Percentiles rank a stretch among this genome's conserved stretches.
Conservation (phyloP, 1,140 invertebrate genomes). For the Drosophila gunungcola region DNA sequence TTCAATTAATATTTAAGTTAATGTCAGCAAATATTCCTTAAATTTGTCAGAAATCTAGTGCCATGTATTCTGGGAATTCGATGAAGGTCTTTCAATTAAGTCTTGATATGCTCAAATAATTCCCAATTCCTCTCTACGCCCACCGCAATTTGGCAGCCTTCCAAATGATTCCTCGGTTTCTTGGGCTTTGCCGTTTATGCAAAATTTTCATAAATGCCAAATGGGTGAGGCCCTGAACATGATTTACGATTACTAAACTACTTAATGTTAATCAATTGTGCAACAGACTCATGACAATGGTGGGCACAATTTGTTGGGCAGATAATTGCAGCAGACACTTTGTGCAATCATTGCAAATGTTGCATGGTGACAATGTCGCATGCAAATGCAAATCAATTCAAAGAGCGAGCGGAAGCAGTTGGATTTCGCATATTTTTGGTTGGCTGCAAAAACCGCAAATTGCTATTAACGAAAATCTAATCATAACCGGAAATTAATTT, state of each 20-base stretch:
- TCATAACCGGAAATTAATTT: conserved; percentile 85
- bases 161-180: conserved; percentile 23
- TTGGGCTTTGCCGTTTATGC: conserved; percentile 41
- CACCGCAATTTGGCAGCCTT: conserved; percentile 8
- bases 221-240: conserved; percentile 26
- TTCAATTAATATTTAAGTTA: not conserved
- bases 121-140: conserved; percentile 4
- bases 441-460: conserved; percentile 83
- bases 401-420: conserved; percentile 2
- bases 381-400: conserved; percentile 46
- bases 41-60: not conserved
- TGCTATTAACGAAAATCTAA: conserved; percentile 85
- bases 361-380: conserved; percentile 45
- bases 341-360: conserved; percentile 53
- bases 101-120: conserved; percentile 14
- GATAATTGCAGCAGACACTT: conserved; percentile 59
- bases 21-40: not conserved
- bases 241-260: conserved; percentile 73
- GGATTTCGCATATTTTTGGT: conserved; percentile 51
- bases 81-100: conserved; percentile 20
- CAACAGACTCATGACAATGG: conserved; percentile 32
- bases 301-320: conserved; percentile 41
- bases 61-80: not conserved
- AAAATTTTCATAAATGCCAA: conserved; percentile 54
- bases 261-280: conserved; percentile 74